Evolutionary conservation across 2,888 invertebrate genomes (phyloP).

Genomic region (Dusona sp.): DNA sequence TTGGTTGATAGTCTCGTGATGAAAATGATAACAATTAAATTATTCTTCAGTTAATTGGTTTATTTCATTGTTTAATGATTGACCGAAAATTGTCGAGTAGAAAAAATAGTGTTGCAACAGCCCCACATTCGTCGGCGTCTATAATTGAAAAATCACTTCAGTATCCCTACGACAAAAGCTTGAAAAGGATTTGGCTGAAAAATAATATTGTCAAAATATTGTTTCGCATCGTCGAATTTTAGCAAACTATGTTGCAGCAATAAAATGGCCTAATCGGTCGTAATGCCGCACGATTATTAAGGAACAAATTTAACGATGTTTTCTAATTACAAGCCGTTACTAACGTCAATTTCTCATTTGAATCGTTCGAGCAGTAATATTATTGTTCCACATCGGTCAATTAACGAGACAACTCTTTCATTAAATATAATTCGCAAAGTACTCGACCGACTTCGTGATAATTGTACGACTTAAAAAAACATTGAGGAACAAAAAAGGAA

Average conservation of each 20-base stretch:
- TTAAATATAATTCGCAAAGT: constrained; percentile 46
- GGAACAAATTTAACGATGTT: neutral
- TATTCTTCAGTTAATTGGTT: neutral
- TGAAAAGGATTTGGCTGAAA: neutral
- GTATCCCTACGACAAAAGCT: too few relatives aligned
- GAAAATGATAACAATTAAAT: neutral
- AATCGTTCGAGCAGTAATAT: constrained; percentile 65
- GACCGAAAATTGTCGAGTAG: neutral
- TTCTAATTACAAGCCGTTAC: constrained; percentile 41
- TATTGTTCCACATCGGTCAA: constrained; percentile 70
- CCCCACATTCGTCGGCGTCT: neutral
- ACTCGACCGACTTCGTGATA: constrained; percentile 58
- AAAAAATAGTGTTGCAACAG: neutral
- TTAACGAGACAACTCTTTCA: constrained; percentile 69
- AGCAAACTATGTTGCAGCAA: neutral
- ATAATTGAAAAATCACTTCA: too few relatives aligned
- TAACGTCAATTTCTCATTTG: constrained; percentile 75
- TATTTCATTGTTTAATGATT: neutral
- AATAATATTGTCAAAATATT: neutral
- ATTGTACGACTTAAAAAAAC: constrained; percentile 59
- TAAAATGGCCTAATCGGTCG: constrained; percentile 7
- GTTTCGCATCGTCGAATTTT: neutral
- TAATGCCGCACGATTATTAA: constrained; percentile 1
- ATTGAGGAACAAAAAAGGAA: neutral
- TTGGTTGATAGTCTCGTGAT: neutral